phyloP scores from a whole-genome alignment of 2,797 vertebrate species.

The Xiphophorus birchmanni region DNA sequence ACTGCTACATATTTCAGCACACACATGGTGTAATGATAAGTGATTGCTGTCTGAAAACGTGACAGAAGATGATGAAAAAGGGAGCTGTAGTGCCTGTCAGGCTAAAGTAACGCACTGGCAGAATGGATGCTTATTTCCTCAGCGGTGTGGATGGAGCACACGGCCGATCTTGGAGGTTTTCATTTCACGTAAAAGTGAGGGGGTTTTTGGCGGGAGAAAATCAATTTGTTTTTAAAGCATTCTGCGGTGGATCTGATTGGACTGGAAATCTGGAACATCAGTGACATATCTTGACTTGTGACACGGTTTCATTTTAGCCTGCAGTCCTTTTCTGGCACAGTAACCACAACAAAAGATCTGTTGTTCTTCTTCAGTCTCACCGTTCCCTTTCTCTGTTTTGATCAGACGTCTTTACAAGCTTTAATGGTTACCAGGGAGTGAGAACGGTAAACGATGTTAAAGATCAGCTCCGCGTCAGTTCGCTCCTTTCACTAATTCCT shows the following conservation, averaged over 20 bases:
- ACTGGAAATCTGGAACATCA: background rate
- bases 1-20: constrained; percentile 14
- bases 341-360: background rate
- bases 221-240: background rate
- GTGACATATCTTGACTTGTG: background rate
- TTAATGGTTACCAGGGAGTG: background rate
- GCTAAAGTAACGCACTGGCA: background rate
- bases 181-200: background rate
- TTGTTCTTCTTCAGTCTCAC: background rate
- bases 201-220: background rate
- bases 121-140: background rate
- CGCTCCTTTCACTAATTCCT: background rate
- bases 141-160: background rate
- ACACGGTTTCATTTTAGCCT: background rate
- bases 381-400: background rate
- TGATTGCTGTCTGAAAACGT: background rate
- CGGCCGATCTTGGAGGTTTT: background rate
- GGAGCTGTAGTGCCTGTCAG: background rate
- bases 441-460: background rate
- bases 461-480: background rate
- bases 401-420: background rate
- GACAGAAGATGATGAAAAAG: background rate
- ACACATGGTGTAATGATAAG: background rate
- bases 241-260: background rate
- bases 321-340: background rate